Conservation (phyloP, 2,797 vertebrate species). For the Cheirogaleus major region DNA sequence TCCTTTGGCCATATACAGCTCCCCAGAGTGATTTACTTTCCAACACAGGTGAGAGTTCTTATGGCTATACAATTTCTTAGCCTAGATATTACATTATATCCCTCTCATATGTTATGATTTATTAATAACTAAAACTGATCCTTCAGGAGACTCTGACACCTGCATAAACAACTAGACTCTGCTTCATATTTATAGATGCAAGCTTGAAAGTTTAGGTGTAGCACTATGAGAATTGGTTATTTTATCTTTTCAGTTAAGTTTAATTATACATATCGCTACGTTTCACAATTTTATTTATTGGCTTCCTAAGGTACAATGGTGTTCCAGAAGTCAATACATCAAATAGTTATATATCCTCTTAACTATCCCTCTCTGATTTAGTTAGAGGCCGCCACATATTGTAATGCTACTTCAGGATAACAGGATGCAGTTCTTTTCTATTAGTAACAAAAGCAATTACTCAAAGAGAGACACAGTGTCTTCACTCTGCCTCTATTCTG, state of each 20-base stretch:
- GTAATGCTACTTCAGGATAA: constrained; percentile 61
- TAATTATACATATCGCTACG: constrained; percentile 74
- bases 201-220: constrained; percentile 66
- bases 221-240: constrained; percentile 56
- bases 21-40: constrained; percentile 56
- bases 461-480: constrained; percentile 37
- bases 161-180: constrained; percentile 73
- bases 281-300: constrained; percentile 74
- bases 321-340: constrained; percentile 71
- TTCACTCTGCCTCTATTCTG: constrained; percentile 50
- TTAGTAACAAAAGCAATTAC: constrained; percentile 74
- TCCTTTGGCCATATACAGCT: neutral
- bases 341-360: constrained; percentile 58
- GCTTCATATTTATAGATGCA: constrained; percentile 74
- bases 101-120: constrained; percentile 63
- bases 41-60: constrained; percentile 34
- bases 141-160: constrained; percentile 69
- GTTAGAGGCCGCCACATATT: constrained; percentile 67
- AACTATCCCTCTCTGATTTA: constrained; percentile 72
- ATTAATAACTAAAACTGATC: constrained; percentile 72
- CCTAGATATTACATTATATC: constrained; percentile 65
- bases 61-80: constrained; percentile 60
- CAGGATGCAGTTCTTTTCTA: constrained; percentile 46
- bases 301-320: constrained; percentile 48
- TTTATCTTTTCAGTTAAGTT: constrained; percentile 76